Conservation (phyloP, 2,113 vertebrate genomes). For the Embiotoca jacksoni region DNA sequence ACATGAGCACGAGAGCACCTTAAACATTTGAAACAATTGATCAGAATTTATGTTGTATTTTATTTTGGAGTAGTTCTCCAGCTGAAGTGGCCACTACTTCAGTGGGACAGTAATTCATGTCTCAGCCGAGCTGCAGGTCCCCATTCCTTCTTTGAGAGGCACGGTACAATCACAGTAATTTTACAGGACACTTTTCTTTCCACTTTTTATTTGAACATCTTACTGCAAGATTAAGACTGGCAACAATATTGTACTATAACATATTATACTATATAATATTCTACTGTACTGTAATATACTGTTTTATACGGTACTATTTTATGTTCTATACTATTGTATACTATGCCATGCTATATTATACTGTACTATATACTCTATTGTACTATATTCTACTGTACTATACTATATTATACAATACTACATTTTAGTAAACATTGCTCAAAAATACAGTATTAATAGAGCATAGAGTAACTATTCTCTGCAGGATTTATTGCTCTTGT, state of each 20-base stretch:
- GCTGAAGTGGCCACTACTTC: conserved; percentile 67
- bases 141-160: background rate
- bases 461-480: no score
- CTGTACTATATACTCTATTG: no score
- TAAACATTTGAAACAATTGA: conserved; percentile 24
- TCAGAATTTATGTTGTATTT: conserved; percentile 65
- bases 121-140: background rate
- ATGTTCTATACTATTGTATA: background rate
- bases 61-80: conserved; percentile 37
- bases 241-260: background rate
- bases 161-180: background rate
- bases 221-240: background rate
- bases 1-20: conserved; percentile 30
- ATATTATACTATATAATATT: background rate
- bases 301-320: background rate
- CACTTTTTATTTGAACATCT: background rate
- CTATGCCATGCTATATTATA: no score
- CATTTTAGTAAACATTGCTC: no score
- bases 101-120: conserved; percentile 3
- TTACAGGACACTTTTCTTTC: background rate
- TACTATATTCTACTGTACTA: background rate
- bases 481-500: no score
- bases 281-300: background rate
- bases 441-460: no score
- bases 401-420: background rate